A percentile compares a stretch with the other conserved stretches of the same genome.
These are phyloP conservation scores for Brachypterus glaber DNA, from an alignment of 2,888 invertebrate genomes.

Conservation along the genomic window DNA sequence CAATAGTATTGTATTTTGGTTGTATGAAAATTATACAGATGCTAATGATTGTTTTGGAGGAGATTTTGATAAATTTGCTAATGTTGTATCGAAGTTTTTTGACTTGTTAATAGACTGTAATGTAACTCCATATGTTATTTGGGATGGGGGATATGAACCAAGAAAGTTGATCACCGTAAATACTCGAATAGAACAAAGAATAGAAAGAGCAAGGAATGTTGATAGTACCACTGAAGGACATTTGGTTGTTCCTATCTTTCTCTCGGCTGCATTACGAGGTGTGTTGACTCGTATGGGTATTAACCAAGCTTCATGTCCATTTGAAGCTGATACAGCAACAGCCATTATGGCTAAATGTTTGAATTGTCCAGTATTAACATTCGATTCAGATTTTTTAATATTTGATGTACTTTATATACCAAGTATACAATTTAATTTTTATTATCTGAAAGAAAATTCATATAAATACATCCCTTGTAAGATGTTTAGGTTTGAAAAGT, in stretches of 20 bases:
- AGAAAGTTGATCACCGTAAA: slow-evolving; percentile 32
- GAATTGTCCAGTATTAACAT: slow-evolving; percentile 79
- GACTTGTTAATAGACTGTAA: slow-evolving; percentile 59
- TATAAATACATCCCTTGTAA: slow-evolving; percentile 52
- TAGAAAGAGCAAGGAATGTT: slow-evolving; percentile 38
- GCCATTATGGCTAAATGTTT: slow-evolving; percentile 70
- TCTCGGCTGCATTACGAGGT: slow-evolving; percentile 65
- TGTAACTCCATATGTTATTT: slow-evolving; percentile 60
- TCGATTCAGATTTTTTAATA: slow-evolving; percentile 91
- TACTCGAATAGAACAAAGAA: slow-evolving; percentile 26
- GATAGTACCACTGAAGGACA: slow-evolving; percentile 48
- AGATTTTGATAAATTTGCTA: slow-evolving; percentile 71
- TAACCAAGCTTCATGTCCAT: slow-evolving; percentile 62
- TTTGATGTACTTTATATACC: slow-evolving; percentile 78
- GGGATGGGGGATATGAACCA: slow-evolving; percentile 60
- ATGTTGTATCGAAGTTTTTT: slow-evolving; percentile 58
- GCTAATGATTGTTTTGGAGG: slow-evolving; percentile 68
- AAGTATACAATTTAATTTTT: slow-evolving; percentile 50
- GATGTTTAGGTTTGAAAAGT: slow-evolving; percentile 61
- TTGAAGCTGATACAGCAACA: slow-evolving; percentile 85
- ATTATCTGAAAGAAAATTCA: slow-evolving; percentile 22
- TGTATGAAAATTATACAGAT: slow-evolving; percentile 54
- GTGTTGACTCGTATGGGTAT: slow-evolving; percentile 57
- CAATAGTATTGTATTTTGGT: slow-evolving; percentile 60
- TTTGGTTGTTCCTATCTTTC: slow-evolving; percentile 58